A percentile compares a stretch with the other conserved stretches of the same genome.
Evolutionary conservation across 2,888 invertebrate genomes (phyloP).

Genomic region (Thelaira solivaga): DNA sequence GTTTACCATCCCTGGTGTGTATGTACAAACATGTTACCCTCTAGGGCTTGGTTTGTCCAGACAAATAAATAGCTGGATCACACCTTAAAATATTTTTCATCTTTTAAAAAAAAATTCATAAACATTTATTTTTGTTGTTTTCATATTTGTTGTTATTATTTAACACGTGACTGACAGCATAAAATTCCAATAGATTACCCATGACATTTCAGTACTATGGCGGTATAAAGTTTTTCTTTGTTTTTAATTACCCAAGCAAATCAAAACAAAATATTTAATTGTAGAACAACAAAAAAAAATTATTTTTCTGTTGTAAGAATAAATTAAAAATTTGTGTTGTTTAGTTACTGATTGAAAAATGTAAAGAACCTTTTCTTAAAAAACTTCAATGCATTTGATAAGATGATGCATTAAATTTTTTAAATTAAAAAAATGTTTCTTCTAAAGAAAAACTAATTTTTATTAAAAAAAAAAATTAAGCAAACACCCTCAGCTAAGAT

Average conservation of each 20-base stretch:
- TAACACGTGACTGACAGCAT: slow-evolving; percentile 57
- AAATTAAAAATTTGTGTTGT: no score
- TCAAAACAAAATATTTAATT: slow-evolving; percentile 23
- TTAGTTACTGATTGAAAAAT: no score
- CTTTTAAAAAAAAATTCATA: background rate
- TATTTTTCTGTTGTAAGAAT: background rate
- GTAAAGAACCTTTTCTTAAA: no score
- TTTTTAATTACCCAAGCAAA: background rate
- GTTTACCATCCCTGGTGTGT: no score
- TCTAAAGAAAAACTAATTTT: no score
- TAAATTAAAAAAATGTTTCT: no score
- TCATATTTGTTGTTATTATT: slow-evolving; percentile 22
- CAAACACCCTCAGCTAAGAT: no score
- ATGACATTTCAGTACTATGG: slow-evolving; percentile 21
- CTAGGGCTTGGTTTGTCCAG: background rate
- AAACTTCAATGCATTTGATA: no score
- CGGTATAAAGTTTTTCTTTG: background rate
- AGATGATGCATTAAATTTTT: no score
- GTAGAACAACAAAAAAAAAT: background rate
- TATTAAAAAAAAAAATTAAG: no score
- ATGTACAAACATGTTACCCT: no score
- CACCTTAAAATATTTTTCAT: slow-evolving; percentile 23
- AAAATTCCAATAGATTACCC: slow-evolving; percentile 58
- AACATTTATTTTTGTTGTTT: no score
- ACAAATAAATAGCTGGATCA: slow-evolving; percentile 10